Conservation (phyloP, 2,113 vertebrate species). For the Clinocottus analis region DNA sequence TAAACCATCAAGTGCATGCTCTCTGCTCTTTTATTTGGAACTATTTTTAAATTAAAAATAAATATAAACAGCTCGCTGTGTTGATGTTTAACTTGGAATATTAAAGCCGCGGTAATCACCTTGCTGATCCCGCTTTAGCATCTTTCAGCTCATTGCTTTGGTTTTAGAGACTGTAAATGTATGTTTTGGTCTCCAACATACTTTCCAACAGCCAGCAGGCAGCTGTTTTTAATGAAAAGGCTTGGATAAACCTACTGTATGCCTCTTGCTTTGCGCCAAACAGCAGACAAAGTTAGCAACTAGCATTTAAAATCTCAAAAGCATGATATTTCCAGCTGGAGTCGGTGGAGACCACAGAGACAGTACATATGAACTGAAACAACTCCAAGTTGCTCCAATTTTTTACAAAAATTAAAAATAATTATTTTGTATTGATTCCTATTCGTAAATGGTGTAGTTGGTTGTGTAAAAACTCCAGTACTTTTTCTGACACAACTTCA, state of each 20-base stretch:
- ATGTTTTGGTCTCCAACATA: neutral
- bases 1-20: neutral
- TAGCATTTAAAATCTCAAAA: neutral
- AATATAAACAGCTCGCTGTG: no score
- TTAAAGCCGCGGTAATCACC: neutral
- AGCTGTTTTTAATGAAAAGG: neutral
- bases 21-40: neutral
- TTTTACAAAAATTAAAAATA: neutral
- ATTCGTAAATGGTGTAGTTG: neutral
- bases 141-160: neutral
- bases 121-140: neutral
- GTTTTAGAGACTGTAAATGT: neutral
- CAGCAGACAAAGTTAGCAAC: neutral
- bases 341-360: neutral
- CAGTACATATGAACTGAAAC: neutral
- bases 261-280: neutral
- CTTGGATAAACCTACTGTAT: neutral
- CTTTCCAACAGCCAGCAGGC: neutral
- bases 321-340: neutral
- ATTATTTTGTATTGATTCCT: no score
- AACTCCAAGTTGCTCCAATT: neutral
- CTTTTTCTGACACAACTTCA: neutral
- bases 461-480: neutral
- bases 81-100: neutral
- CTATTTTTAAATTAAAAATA: no score